phyloP scores from a whole-genome alignment of 2,113 vertebrate genomes.

The Clarias batrachus region DNA sequence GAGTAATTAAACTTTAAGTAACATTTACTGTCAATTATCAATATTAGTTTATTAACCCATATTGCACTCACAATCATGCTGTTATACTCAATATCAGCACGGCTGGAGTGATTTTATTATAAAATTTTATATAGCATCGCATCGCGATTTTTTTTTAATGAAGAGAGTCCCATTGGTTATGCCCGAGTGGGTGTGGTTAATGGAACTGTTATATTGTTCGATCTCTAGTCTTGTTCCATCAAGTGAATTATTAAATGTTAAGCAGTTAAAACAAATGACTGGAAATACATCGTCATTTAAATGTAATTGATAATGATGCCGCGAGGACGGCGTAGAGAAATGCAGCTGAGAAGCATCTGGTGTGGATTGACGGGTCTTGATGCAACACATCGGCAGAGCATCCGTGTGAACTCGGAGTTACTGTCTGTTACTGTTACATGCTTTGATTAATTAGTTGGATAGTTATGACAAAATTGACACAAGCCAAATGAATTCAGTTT shows the following conservation, averaged over 20 bases:
- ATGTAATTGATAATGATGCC: background rate
- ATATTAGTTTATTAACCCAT: background rate
- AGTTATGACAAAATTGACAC: background rate
- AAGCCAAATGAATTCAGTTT: background rate
- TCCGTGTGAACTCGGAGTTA: background rate
- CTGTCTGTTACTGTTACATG: background rate
- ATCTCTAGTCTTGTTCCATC: background rate
- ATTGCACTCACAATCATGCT: background rate
- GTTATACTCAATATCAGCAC: background rate
- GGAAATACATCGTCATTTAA: background rate
- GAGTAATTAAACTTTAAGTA: no score
- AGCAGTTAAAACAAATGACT: background rate
- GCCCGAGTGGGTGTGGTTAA: background rate
- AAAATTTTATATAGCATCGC: background rate
- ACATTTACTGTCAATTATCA: background rate
- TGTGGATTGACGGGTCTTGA: background rate
- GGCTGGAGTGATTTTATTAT: background rate
- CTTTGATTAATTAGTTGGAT: background rate
- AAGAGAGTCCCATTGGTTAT: background rate
- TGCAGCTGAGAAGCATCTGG: background rate
- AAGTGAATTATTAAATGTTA: background rate
- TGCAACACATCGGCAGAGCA: background rate
- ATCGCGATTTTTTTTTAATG: background rate
- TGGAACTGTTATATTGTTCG: background rate
- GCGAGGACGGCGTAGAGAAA: background rate